Conservation (phyloP, 2,888 invertebrate species). For the Chalcis sispes region DNA sequence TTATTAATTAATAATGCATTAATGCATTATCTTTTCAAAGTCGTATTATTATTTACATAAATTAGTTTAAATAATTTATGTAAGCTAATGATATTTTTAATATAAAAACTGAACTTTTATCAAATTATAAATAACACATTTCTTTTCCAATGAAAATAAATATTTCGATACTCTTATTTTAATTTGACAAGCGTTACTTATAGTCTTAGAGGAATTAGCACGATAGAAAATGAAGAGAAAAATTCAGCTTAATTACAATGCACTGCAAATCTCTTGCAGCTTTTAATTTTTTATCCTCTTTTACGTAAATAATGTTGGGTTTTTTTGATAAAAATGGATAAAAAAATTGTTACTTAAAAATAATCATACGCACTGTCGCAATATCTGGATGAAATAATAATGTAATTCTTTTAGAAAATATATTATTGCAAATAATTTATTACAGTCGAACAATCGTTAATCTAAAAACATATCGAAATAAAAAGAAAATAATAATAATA, state of each 20-base stretch:
- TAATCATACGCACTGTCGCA: not conserved
- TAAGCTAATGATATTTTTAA: too few relatives aligned
- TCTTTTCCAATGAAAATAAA: too few relatives aligned
- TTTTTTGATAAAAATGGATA: not conserved
- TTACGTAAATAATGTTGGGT: constrained; percentile 1
- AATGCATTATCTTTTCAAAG: too few relatives aligned
- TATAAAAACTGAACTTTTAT: too few relatives aligned
- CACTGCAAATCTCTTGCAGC: constrained; percentile 4
- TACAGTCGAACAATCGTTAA: not conserved
- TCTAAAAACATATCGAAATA: too few relatives aligned
- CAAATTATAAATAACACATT: too few relatives aligned
- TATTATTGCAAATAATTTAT: too few relatives aligned
- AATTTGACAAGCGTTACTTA: constrained; percentile 56
- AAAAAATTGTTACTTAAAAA: not conserved
- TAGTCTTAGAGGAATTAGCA: constrained; percentile 36
- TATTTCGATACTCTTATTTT: constrained; percentile 53
- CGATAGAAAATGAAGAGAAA: constrained; percentile 16
- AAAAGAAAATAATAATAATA: not conserved
- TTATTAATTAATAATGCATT: too few relatives aligned
- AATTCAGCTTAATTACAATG: constrained; percentile 32
- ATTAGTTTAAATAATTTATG: too few relatives aligned
- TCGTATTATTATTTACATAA: too few relatives aligned
- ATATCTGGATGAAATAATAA: too few relatives aligned
- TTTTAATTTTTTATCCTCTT: constrained; percentile 13
- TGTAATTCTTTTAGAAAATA: too few relatives aligned